Conservation (phyloP, 2,888 invertebrate species). For the Hemaris fuciformis region DNA sequence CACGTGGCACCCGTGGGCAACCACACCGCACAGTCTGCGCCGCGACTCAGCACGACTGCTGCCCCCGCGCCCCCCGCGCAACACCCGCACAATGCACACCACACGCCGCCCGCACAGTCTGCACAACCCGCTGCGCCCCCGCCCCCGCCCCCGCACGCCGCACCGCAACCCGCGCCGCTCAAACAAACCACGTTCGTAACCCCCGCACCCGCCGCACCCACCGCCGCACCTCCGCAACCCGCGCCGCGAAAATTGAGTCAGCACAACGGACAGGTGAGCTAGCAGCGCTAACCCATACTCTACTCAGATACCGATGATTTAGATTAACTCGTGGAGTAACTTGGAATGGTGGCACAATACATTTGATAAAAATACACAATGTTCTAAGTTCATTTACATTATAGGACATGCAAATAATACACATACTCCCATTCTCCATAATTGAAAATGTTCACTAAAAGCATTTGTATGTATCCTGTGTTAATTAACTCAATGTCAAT, state of each 20-base stretch:
- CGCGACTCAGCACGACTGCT: slow-evolving; percentile 38
- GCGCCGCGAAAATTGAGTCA: slow-evolving; percentile 75
- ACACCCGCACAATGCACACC: not conserved
- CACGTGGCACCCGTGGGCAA: slow-evolving; percentile 50
- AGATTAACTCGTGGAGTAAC: not conserved
- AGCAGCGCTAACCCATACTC: slow-evolving; percentile 14
- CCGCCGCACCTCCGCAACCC: slow-evolving; percentile 62
- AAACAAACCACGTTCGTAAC: slow-evolving; percentile 43
- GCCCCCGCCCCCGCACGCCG: slow-evolving; percentile 21
- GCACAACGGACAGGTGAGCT: slow-evolving; percentile 70
- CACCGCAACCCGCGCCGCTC: slow-evolving; percentile 30
- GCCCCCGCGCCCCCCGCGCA: not conserved
- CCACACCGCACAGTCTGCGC: slow-evolving; percentile 32
- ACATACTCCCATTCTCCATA: too few relatives aligned
- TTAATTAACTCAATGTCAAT: slow-evolving; percentile 23
- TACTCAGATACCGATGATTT: not conserved
- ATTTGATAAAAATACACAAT: too few relatives aligned
- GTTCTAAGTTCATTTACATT: too few relatives aligned
- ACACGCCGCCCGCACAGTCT: not conserved
- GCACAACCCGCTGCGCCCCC: too few relatives aligned
- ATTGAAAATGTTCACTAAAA: not conserved
- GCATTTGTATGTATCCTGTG: not conserved
- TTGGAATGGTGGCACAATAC: not conserved
- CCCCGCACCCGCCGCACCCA: slow-evolving; percentile 23
- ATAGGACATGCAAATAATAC: too few relatives aligned